Evolutionary conservation across 2,113 vertebrate genomes (phyloP).

Genomic region (Engraulis encrasicolus): DNA sequence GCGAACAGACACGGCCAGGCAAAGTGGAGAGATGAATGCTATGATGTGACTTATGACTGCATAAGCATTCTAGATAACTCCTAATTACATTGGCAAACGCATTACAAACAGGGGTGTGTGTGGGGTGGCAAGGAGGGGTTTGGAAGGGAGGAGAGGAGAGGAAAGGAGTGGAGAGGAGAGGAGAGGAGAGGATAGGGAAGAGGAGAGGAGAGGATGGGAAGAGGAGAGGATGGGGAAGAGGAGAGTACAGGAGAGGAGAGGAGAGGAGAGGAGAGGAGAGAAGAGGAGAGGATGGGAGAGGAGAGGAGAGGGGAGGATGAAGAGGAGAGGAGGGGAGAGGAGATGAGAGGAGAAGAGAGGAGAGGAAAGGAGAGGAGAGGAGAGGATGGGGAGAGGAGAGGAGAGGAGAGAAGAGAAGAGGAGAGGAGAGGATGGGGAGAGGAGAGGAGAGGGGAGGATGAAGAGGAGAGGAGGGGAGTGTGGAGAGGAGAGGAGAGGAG

Average conservation of each 20-base stretch:
- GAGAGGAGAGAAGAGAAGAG: not conserved
- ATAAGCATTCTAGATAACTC: slow-evolving; percentile 43
- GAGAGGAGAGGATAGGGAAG: not conserved
- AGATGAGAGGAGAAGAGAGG: slow-evolving; percentile 3
- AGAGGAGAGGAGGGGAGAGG: too few relatives aligned
- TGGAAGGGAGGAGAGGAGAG: too few relatives aligned
- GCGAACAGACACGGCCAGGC: slow-evolving; percentile 76
- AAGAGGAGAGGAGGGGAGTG: slow-evolving; percentile 19
- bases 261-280: too few relatives aligned
- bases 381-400: too few relatives aligned
- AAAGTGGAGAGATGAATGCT: slow-evolving; percentile 73
- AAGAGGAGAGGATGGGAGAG: not conserved
- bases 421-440: too few relatives aligned
- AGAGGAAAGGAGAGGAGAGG: not conserved
- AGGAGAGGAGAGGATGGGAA: too few relatives aligned
- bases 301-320: too few relatives aligned
- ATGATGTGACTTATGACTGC: slow-evolving; percentile 55
- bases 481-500: too few relatives aligned
- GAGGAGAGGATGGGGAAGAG: not conserved
- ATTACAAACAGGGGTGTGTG: slow-evolving; percentile 1
- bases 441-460: not conserved
- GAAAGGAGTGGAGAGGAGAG: too few relatives aligned
- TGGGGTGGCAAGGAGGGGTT: slow-evolving; percentile 16
- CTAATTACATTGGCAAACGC: slow-evolving; percentile 44
- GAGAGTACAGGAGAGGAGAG: too few relatives aligned